Evolutionary conservation across 2,113 vertebrate genomes (phyloP).

Genomic region (Mastomys coucha): DNA sequence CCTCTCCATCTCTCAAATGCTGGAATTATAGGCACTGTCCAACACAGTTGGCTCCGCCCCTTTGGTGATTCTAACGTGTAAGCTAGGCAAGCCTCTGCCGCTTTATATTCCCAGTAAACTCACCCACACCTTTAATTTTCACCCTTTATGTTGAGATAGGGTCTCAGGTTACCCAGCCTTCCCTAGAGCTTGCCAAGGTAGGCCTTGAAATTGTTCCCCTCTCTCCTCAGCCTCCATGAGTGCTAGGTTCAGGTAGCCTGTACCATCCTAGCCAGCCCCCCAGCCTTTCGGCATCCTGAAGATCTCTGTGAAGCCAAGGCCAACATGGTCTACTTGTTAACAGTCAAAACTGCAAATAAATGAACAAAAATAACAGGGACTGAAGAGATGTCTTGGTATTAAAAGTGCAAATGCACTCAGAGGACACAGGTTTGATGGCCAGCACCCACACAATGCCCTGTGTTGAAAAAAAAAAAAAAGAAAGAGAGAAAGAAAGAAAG

Average conservation of each 20-base stretch:
- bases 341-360: neutral
- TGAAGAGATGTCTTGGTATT: neutral
- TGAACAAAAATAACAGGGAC: neutral
- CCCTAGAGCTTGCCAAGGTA: neutral
- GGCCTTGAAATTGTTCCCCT: neutral
- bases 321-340: neutral
- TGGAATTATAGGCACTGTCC: neutral
- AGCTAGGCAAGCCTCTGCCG: neutral
- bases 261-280: too few relatives aligned
- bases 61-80: neutral
- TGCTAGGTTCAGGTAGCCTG: neutral
- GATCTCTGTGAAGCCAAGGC: neutral
- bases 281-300: neutral
- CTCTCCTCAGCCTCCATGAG: neutral
- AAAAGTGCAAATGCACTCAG: neutral
- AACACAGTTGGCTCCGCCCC: neutral
- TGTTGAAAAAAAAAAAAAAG: neutral
- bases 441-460: neutral
- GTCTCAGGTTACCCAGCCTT: neutral
- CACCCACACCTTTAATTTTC: too few relatives aligned
- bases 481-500: neutral
- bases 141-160: neutral
- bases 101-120: neutral
- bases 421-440: neutral
- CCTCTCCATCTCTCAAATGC: neutral